Evolutionary conservation across 2,888 invertebrate species (phyloP).

Genomic region (Bruchidius siliquastri): DNA sequence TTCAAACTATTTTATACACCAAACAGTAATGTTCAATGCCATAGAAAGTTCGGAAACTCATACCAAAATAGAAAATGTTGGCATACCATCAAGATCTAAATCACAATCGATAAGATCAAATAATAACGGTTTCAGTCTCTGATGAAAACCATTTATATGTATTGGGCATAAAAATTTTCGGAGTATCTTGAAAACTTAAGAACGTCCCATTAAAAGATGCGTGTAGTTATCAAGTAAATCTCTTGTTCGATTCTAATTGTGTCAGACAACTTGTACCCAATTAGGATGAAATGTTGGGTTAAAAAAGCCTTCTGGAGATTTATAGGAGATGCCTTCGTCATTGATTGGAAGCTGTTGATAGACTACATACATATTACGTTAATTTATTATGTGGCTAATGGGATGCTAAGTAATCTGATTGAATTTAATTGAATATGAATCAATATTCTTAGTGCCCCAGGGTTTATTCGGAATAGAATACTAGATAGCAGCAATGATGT

Average conservation of each 20-base stretch:
- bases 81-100: too few species aligned
- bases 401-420: background rate
- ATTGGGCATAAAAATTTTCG: background rate
- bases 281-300: background rate
- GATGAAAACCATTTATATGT: too few species aligned
- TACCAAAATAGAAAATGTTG: too few species aligned
- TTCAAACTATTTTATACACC: too few species aligned
- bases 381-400: background rate
- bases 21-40: too few species aligned
- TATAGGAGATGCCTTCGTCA: background rate
- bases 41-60: too few species aligned
- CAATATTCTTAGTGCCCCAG: too few species aligned
- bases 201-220: background rate
- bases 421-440: too few species aligned
- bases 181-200: background rate
- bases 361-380: background rate
- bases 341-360: background rate
- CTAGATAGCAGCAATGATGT: too few species aligned
- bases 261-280: background rate
- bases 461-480: too few species aligned
- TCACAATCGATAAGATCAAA: too few species aligned
- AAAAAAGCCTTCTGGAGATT: background rate
- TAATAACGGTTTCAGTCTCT: too few species aligned
- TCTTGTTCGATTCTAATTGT: background rate
- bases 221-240: background rate